Evolutionary conservation across 2,888 invertebrate genomes (phyloP).

Genomic region (Drosophila flavopinicola): DNA sequence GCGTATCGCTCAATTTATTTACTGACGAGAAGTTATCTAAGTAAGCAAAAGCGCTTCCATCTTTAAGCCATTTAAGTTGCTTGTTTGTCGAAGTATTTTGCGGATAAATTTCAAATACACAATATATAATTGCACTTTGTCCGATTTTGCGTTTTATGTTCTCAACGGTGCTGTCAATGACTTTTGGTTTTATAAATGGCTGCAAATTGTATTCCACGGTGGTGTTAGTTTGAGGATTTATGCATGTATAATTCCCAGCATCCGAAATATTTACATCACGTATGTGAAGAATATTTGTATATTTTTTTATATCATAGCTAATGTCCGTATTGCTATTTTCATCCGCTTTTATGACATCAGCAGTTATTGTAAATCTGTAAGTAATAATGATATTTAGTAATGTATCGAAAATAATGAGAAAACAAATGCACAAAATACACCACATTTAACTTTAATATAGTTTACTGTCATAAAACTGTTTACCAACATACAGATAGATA

Average conservation of each 20-base stretch:
- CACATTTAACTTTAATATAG: too few species aligned
- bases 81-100: slow-evolving; percentile 82
- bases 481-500: too few species aligned
- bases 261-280: slow-evolving; percentile 86
- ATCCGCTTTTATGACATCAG: slow-evolving; percentile 37
- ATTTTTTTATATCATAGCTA: slow-evolving; percentile 57
- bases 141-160: slow-evolving; percentile 86
- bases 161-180: slow-evolving; percentile 83
- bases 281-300: slow-evolving; percentile 85
- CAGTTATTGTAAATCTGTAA: slow-evolving; percentile 59
- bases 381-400: slow-evolving; percentile 1
- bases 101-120: slow-evolving; percentile 87
- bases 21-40: slow-evolving; percentile 82
- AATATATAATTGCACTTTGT: slow-evolving; percentile 85
- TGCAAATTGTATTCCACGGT: slow-evolving; percentile 64
- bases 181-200: slow-evolving; percentile 83
- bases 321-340: slow-evolving; percentile 31
- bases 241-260: slow-evolving; percentile 87
- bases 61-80: slow-evolving; percentile 86
- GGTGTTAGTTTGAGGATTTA: slow-evolving; percentile 83
- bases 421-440: too few species aligned
- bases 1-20: slow-evolving; percentile 86
- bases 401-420: not conserved
- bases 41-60: slow-evolving; percentile 83
- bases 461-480: too few species aligned